phyloP scores from a whole-genome alignment of 2,888 invertebrate genomes.

The Aromia moschata region DNA sequence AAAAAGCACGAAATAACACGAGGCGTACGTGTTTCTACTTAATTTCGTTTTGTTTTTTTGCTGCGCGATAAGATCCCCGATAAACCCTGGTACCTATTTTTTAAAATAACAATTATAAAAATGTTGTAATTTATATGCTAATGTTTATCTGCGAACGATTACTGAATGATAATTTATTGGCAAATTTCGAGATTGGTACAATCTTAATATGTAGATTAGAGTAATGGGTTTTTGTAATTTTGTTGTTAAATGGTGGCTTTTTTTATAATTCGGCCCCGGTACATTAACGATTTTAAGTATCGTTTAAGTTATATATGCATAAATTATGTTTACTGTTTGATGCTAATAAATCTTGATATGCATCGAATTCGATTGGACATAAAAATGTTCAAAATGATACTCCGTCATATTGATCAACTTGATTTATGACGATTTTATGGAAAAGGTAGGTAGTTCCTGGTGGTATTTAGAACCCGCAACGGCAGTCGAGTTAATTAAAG shows the following conservation, averaged over 20 bases:
- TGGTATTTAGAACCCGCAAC: not conserved
- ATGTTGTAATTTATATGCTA: constrained; percentile 39
- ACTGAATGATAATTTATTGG: constrained; percentile 32
- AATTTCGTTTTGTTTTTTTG: constrained; percentile 34
- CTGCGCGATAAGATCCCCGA: constrained; percentile 31
- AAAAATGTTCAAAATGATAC: constrained; percentile 2
- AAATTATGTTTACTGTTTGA: not conserved
- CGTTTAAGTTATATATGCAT: not conserved
- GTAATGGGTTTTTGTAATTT: constrained; percentile 30
- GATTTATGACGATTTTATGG: not conserved
- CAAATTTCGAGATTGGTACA: constrained; percentile 30
- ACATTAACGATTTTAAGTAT: not conserved
- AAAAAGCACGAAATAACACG: constrained; percentile 36
- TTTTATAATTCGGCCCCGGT: constrained; percentile 3
- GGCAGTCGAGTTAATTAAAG: not conserved
- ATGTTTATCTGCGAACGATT: constrained; percentile 31
- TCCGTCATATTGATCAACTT: not conserved
- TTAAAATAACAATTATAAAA: constrained; percentile 36
- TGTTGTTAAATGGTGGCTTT: constrained; percentile 15
- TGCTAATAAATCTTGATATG: constrained; percentile 5
- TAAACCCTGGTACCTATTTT: constrained; percentile 30
- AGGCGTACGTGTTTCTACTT: constrained; percentile 40
- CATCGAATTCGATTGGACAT: constrained; percentile 1
- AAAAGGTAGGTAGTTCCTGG: not conserved
- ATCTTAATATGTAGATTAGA: constrained; percentile 30